Base-by-base conservation (phyloP, 2,113 vertebrate species). In the Archocentrus centrarchus region DNA sequence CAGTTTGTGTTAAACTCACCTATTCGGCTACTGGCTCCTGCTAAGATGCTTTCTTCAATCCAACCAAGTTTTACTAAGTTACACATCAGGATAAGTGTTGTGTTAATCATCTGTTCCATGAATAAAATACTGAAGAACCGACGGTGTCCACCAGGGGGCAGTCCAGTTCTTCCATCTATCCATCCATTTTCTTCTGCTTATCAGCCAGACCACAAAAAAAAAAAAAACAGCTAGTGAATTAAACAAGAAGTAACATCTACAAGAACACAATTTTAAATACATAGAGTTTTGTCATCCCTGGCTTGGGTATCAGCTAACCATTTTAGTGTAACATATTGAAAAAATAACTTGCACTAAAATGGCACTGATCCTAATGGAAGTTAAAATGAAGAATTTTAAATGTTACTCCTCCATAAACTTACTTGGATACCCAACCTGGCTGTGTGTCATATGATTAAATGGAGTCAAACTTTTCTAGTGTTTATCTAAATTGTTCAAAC, bases 81-180 rank as follows among this genome's bases (percentile, higher is more conserved):
- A 47, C 9, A 37, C 3, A 20, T 7, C 11, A 13, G 2, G 7
- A 1, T 63, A 62, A 5, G 2, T 35, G 5, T 15, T 61, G 13
- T 59, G 6, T 17, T 30, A 1, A 13, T 53, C 13, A n/a, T 75
- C 11, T 39, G 11, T 27, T n/a, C 8, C 30, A 30, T 30, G 30
- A 30, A 30, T 30, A 30, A 30, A 30, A 3, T 30, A 30, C 30
- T 30, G 30, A 30, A 30, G 30, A 30, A 3, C 30, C 30, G 30
- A 30, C 4, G 3, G 30, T 30, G 4, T 32, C 85, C 92, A 83
- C 53, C 62, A 91, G 88, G 17, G 59, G 57, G 89, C 53, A n/a
- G 75, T 59, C 1, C 0, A 24, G n/a, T 3, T 9, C 57, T 35
- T 70, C 5, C 50, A 10, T 39, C 37, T 10, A 39, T 8, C 35